Percentiles rank a stretch among this genome's conserved stretches.
These are phyloP conservation scores for Melanargia galathea DNA, from an alignment of 2,888 invertebrate species.

Conservation along the genomic window DNA sequence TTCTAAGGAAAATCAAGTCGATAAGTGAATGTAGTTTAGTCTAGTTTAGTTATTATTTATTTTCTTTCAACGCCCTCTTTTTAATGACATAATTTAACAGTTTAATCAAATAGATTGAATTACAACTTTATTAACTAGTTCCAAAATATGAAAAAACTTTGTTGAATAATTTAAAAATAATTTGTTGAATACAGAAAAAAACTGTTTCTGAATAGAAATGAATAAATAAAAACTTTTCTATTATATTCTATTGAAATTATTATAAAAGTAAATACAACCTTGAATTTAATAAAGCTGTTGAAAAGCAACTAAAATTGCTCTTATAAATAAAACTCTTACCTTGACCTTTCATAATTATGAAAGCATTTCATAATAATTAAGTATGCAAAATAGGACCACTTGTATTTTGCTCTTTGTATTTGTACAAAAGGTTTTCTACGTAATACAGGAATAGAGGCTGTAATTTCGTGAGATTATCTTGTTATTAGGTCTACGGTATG, in stretches of 20 bases:
- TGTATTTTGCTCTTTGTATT: slow-evolving; percentile 28
- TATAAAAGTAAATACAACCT: not conserved
- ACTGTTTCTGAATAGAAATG: too few relatives aligned
- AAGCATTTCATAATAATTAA: slow-evolving; percentile 13
- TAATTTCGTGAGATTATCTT: slow-evolving; percentile 23
- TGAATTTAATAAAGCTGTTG: not conserved
- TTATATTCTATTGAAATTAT: not conserved
- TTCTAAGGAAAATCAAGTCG: too few relatives aligned
- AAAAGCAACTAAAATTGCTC: slow-evolving; percentile 3
- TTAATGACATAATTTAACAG: too few relatives aligned
- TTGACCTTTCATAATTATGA: slow-evolving; percentile 10
- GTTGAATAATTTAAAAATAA: too few relatives aligned
- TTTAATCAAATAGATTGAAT: too few relatives aligned
- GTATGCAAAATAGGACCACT: slow-evolving; percentile 12
- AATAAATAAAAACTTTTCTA: too few relatives aligned
- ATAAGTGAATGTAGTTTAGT: too few relatives aligned
- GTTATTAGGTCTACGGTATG: not conserved
- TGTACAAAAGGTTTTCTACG: slow-evolving; percentile 32
- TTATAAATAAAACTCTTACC: not conserved
- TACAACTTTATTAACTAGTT: too few relatives aligned
- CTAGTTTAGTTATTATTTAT: too few relatives aligned
- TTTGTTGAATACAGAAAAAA: too few relatives aligned
- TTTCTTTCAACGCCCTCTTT: too few relatives aligned
- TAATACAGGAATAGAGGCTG: slow-evolving; percentile 27
- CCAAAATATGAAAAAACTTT: too few relatives aligned